phyloP scores from a whole-genome alignment of 2,113 vertebrate species.

The Rhinopomastus cyanomelas region DNA sequence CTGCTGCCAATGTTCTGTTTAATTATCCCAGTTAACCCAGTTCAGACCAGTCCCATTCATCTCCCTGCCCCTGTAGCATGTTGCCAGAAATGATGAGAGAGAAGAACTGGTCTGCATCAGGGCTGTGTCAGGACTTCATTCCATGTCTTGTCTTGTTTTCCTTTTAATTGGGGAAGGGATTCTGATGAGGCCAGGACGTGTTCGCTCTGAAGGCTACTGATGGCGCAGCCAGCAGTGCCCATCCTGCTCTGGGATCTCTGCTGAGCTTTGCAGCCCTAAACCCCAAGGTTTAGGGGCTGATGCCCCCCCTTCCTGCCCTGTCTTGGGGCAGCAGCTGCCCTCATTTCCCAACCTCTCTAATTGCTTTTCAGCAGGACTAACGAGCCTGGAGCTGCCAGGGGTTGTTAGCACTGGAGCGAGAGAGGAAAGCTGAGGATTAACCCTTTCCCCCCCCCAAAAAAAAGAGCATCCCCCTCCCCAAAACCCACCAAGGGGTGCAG shows the following conservation, averaged over 20 bases:
- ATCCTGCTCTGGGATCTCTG: accelerated
- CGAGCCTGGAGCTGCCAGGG: conserved; percentile 55
- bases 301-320: not conserved
- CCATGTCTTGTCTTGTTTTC: no score
- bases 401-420: conserved; percentile 41
- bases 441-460: not conserved
- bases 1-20: not conserved
- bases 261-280: not conserved
- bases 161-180: no score
- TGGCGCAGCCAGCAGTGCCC: accelerated
- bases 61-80: not conserved
- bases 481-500: not conserved
- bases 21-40: not conserved
- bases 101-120: not conserved
- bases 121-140: not conserved
- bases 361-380: conserved; percentile 47
- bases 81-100: not conserved
- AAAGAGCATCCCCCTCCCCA: not conserved
- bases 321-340: not conserved
- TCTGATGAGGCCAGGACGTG: accelerated
- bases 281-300: not conserved
- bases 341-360: conserved; percentile 30
- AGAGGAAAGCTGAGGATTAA: conserved; percentile 27
- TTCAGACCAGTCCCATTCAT: not conserved
- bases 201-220: not conserved